Evolutionary conservation across 2,797 vertebrate species (phyloP).

Genomic region (Ctenopoma kingsleyae): DNA sequence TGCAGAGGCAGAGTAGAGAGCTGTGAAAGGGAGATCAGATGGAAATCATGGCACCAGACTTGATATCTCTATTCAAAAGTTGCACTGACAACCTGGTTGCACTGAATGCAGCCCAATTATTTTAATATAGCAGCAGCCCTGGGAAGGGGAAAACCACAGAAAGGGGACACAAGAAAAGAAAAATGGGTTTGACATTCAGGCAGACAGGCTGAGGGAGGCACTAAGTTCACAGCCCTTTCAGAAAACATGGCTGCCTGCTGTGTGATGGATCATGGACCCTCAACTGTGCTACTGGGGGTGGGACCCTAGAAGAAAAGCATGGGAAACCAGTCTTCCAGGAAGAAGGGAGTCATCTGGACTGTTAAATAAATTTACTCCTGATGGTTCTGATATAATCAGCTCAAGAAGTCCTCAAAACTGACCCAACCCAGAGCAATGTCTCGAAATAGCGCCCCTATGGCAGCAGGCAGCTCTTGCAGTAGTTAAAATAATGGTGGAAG

Average conservation of each 20-base stretch:
- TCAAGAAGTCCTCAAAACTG: too few relatives aligned
- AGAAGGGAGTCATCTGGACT: constrained; percentile 40
- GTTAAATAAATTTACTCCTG: constrained; percentile 46
- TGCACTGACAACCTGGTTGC: constrained; percentile 55
- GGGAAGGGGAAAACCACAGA: constrained; percentile 54
- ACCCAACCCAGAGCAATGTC: too few relatives aligned
- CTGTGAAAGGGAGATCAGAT: constrained; percentile 57
- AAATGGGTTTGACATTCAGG: constrained; percentile 74
- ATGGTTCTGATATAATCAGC: constrained; percentile 35
- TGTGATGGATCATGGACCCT: constrained; percentile 74
- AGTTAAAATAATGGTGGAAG: background rate
- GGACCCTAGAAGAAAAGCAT: constrained; percentile 46
- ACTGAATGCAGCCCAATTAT: constrained; percentile 69
- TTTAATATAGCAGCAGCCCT: constrained; percentile 51
- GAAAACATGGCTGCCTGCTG: constrained; percentile 71
- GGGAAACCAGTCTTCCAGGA: constrained; percentile 61
- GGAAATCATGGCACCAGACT: constrained; percentile 57
- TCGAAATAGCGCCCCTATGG: too few relatives aligned
- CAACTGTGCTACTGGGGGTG: constrained; percentile 48
- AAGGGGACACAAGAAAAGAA: constrained; percentile 54
- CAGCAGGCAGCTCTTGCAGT: background rate
- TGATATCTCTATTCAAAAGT: constrained; percentile 68
- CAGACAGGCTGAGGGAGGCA: constrained; percentile 65
- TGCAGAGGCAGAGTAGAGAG: constrained; percentile 46
- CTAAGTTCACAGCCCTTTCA: constrained; percentile 78